Base-by-base conservation (phyloP, 2,888 invertebrate species). In the Ochropleura leucogaster region DNA sequence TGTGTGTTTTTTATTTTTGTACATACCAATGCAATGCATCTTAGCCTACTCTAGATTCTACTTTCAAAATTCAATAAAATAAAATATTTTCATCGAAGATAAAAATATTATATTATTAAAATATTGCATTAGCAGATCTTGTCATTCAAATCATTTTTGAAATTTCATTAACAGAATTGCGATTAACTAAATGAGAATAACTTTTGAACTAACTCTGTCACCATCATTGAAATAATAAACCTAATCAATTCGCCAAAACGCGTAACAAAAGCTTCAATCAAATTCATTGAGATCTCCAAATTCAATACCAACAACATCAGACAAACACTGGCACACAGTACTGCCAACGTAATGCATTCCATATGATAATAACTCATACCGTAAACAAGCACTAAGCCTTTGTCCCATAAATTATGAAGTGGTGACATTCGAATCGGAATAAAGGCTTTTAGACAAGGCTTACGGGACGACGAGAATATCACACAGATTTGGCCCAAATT, bases 341-440 rank as follows among this genome's bases (percentile, higher is more conserved):
- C 70, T 79, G 68, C 75, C 72, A 77, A 84, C 77, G 82, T 82
- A 84, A 84, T 83, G 81, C 82, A 85, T 83, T 89, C 72, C 74
- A 82, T 70, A 76, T 79, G 66, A 85, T 77, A 92, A 83, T 87
- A 94, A 93, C 85, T 94, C 93, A 94, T 90, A 87, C 86, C 89
- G 91, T 91, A 90, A 93, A 92, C 92, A 91, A 91, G 80, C 78
- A 77, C 85, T 93, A 93, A 94, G 94, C 93, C 88, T 86, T 84
- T 83, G 85, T 79, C 77, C 89, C 91, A 92, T 95, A 95, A 95
- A 95, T 95, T 94, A 94, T 93, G 87, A 89, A 90, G 86, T 90
- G 88, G 91, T 89, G 94, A 94, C 93, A 93, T 92, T 93, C 89
- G 89, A 89, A 93, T 92, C 89, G 88, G 90, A 92, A 85, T 87